Evolutionary conservation across 2,888 invertebrate genomes (phyloP).

Genomic region (Microchrysa polita): DNA sequence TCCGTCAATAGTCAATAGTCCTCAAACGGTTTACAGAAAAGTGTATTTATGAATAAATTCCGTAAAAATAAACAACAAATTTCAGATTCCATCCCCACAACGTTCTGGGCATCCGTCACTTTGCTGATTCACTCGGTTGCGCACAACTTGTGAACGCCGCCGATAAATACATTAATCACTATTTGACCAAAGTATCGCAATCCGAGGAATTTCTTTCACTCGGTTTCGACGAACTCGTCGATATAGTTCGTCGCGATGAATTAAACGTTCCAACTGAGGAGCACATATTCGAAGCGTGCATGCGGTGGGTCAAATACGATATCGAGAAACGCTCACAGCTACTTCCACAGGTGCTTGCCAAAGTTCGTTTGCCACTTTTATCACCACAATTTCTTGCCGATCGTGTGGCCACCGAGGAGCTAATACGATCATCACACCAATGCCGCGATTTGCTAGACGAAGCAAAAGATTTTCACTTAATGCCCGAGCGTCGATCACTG

Average conservation of each 20-base stretch:
- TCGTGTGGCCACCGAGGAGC: slow-evolving; percentile 79
- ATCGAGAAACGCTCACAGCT: slow-evolving; percentile 67
- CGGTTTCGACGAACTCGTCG: slow-evolving; percentile 70
- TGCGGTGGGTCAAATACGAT: slow-evolving; percentile 81
- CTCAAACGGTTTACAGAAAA: no score
- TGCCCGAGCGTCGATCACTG: slow-evolving; percentile 83
- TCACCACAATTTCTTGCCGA: slow-evolving; percentile 85
- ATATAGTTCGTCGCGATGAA: slow-evolving; percentile 79
- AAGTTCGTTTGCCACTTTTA: slow-evolving; percentile 81
- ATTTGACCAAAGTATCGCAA: slow-evolving; percentile 79
- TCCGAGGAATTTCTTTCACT: slow-evolving; percentile 78
- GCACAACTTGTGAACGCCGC: slow-evolving; percentile 75
- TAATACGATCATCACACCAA: slow-evolving; percentile 79
- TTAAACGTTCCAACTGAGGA: slow-evolving; percentile 81
- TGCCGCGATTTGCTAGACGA: slow-evolving; percentile 89
- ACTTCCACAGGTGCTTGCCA: slow-evolving; percentile 76
- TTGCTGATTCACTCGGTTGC: slow-evolving; percentile 83
- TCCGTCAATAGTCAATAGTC: no score
- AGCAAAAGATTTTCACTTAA: slow-evolving; percentile 86
- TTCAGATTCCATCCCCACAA: slow-evolving; percentile 79
- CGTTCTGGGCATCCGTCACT: slow-evolving; percentile 80
- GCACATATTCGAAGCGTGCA: slow-evolving; percentile 84
- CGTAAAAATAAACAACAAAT: no score
- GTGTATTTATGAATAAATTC: no score
- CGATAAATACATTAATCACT: slow-evolving; percentile 81